Evolutionary conservation across 1,140 invertebrate genomes (phyloP).

Genomic region (Ceratitis capitata): DNA sequence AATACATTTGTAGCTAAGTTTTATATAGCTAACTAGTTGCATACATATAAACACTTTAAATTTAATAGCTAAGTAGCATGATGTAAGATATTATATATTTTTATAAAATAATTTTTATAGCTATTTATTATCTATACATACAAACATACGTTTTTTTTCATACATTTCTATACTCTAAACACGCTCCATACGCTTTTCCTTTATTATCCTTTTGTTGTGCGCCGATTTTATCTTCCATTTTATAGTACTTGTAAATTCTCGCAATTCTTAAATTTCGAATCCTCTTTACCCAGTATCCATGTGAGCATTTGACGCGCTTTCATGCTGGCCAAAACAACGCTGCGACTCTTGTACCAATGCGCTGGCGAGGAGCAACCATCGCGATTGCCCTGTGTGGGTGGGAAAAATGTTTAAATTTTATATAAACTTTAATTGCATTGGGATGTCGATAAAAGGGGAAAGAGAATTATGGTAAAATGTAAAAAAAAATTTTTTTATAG

Average conservation of each 20-base stretch:
- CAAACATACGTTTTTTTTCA: not conserved
- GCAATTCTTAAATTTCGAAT: slow-evolving; percentile 90
- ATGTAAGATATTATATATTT: not conserved
- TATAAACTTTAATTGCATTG: too few species aligned
- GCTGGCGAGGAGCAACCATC: slow-evolving; percentile 69
- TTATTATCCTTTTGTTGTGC: not conserved
- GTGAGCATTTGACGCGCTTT: slow-evolving; percentile 89
- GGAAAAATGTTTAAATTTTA: too few species aligned
- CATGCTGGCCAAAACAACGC: slow-evolving; percentile 84
- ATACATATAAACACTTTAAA: not conserved
- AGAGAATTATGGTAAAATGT: too few species aligned
- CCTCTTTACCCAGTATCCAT: slow-evolving; percentile 89
- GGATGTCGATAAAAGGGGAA: too few species aligned
- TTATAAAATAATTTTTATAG: not conserved
- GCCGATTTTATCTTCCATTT: too few species aligned
- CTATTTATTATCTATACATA: not conserved
- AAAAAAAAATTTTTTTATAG: too few species aligned
- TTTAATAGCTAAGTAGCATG: not conserved
- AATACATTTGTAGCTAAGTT: not conserved
- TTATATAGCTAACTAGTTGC: not conserved
- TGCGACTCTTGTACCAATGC: slow-evolving; percentile 85
- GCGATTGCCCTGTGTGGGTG: slow-evolving; percentile 65
- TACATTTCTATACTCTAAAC: not conserved
- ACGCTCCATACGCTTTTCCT: not conserved
- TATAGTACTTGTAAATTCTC: slow-evolving; percentile 84